Base-by-base conservation (phyloP, 2,797 vertebrate species). In the Anabas testudineus region DNA sequence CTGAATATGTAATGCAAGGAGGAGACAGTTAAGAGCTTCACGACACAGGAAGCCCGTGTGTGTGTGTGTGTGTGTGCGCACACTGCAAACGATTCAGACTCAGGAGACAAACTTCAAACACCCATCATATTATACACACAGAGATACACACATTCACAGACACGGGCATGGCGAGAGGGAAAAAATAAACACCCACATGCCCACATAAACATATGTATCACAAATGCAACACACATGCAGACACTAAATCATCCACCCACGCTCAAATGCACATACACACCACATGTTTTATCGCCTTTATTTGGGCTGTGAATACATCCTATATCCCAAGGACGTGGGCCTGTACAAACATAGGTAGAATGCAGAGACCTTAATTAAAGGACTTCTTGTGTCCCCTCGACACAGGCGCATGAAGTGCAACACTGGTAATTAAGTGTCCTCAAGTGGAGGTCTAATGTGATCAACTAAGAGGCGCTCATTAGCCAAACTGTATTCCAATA, bases 401-500 rank as follows among this genome's bases (percentile, higher is more conserved):
- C 92, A 84, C 79, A 74, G 66, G 71, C 61, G 61, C 55, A 61
- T 59, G 37, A 74, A 85, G 83, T 87, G 89, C 82, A 90, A 81
- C 86, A 52, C 72, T 84, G 86, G 88, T 93, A 94, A 93, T 94
- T 91, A 94, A 92, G 91, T 90, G 92, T 92, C 89, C 90, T 94
- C 90, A 81, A 92, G 92, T 90, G 90, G 83, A 90, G 87, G 87
- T 93, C 87, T 94, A 91, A 93, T 92, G 92, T 91, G 91, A 93
- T 94, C 90, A 92, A 82, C 90, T 88, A 88, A 91, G 89, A 93
- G 90, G 84, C 58, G 87, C 93, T 94, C 91, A 92, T 94, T 94
- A 93, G 85, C 84, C 82, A 77, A 86, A 92, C 90, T 88, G 81
- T 90, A 91, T 90, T 91, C 90, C 87, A 89, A 87, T 78, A 74